Conservation (phyloP, 2,888 invertebrate species). For the Diadegma fenestrale region DNA sequence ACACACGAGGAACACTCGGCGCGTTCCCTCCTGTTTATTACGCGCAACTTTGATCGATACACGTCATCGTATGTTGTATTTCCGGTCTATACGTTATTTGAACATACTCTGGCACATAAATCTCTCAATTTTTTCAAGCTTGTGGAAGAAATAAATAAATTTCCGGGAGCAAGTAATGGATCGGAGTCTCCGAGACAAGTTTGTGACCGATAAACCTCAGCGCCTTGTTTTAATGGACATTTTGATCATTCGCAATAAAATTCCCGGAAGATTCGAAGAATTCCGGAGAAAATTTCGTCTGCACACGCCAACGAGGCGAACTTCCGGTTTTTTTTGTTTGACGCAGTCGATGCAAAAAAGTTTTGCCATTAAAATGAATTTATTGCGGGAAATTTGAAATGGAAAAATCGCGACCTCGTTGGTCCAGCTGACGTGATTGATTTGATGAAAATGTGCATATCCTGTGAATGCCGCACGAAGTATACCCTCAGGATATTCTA, state of each 20-base stretch:
- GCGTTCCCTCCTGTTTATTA: constrained; percentile 10
- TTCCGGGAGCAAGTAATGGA: background rate
- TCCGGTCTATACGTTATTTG: background rate
- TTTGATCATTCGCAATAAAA: background rate
- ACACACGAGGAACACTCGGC: background rate
- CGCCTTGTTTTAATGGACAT: background rate
- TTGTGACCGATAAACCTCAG: background rate
- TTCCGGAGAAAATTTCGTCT: too few relatives aligned
- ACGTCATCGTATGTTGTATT: background rate
- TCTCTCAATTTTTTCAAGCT: constrained; percentile 2
- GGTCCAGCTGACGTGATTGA: background rate
- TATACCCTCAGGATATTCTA: constrained; percentile 29
- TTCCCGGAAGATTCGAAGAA: background rate
- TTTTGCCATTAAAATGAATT: background rate
- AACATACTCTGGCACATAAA: background rate
- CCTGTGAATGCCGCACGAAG: constrained; percentile 2
- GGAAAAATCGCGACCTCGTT: background rate
- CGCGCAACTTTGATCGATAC: constrained; percentile 24
- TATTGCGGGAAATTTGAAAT: background rate
- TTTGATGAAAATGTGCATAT: constrained; percentile 8
- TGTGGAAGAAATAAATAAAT: constrained; percentile 9
- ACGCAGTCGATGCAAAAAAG: background rate
- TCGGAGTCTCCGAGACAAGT: background rate
- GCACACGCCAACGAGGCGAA: too few relatives aligned
- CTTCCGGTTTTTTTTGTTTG: too few relatives aligned